These are phyloP conservation scores for Cliona cf. orientalis DNA, from an alignment of 37 sponge, comb jelly and placozoan genomes.

Conservation along the genomic window DNA sequence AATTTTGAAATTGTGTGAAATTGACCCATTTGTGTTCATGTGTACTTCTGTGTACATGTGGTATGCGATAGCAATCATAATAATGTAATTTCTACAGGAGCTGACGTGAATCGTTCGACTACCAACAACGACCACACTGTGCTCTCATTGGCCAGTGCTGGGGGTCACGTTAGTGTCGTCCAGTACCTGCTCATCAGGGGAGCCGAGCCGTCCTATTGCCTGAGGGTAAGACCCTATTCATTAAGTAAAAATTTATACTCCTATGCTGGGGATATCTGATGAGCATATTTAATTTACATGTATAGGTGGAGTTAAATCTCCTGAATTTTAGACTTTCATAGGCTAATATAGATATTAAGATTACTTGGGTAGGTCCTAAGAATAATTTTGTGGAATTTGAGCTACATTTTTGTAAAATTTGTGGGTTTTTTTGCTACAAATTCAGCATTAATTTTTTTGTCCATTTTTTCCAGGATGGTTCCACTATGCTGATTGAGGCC, in stretches of 20 bases:
- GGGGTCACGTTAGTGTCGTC: conserved; percentile 81
- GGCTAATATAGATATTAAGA: too few species aligned
- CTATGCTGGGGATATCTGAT: too few species aligned
- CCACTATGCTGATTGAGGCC: conserved; percentile 87
- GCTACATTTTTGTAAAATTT: too few species aligned
- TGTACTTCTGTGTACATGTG: neutral
- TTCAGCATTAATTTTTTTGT: too few species aligned
- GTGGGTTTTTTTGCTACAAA: too few species aligned
- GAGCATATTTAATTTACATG: too few species aligned
- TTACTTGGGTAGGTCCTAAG: too few species aligned
- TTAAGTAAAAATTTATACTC: too few species aligned
- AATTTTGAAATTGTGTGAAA: neutral
- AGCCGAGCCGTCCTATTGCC: conserved; percentile 64
- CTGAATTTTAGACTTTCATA: too few species aligned
- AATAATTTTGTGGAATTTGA: too few species aligned
- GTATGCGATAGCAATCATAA: neutral
- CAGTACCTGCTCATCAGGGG: conserved; percentile 78
- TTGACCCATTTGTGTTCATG: neutral
- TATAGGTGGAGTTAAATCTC: too few species aligned
- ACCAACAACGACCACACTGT: conserved; percentile 86
- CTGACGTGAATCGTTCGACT: conserved; percentile 64
- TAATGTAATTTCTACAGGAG: conserved; percentile 36
- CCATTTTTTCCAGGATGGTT: conserved; percentile 58
- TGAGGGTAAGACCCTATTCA: conserved; percentile 55
- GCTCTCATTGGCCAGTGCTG: conserved; percentile 84